A percentile compares a stretch with the other conserved stretches of the same genome.
These are phyloP conservation scores for Drosophila novamexicana DNA, from an alignment of 1,140 invertebrate genomes.

Conservation along the genomic window DNA sequence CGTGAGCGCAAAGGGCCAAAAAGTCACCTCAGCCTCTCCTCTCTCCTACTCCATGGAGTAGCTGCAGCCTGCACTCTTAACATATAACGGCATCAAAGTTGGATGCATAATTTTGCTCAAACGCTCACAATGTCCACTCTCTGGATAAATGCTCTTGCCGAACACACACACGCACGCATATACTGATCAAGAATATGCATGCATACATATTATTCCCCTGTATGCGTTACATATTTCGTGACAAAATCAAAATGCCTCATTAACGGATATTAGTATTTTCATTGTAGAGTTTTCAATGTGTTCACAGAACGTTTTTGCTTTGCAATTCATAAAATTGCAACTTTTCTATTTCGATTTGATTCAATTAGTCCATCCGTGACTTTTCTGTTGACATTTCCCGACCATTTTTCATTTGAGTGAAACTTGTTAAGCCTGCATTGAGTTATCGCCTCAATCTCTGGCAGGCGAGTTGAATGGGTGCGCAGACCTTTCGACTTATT, in stretches of 20 bases:
- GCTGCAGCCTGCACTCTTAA: not conserved
- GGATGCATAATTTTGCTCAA: no score
- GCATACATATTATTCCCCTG: no score
- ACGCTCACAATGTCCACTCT: no score
- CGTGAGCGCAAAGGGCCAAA: not conserved
- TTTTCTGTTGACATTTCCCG: constrained; percentile 6
- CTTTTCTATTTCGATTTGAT: not conserved
- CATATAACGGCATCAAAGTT: no score
- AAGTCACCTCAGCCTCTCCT: not conserved
- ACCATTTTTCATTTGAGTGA: constrained; percentile 12
- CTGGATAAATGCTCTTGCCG: no score
- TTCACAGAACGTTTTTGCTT: not conserved
- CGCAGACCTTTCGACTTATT: constrained; percentile 1
- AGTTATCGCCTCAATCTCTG: constrained; percentile 9
- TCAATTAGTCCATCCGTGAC: not conserved
- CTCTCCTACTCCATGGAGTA: not conserved
- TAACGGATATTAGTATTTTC: not conserved
- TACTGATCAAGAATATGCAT: no score
- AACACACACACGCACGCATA: no score
- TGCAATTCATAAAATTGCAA: not conserved
- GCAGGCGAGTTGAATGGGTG: constrained; percentile 1
- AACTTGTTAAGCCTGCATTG: constrained; percentile 14
- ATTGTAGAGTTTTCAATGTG: not conserved
- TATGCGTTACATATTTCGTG: no score
- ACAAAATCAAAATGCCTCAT: not conserved